Conservation (phyloP, 2,888 invertebrate species). For the Lottia gigantea region DNA sequence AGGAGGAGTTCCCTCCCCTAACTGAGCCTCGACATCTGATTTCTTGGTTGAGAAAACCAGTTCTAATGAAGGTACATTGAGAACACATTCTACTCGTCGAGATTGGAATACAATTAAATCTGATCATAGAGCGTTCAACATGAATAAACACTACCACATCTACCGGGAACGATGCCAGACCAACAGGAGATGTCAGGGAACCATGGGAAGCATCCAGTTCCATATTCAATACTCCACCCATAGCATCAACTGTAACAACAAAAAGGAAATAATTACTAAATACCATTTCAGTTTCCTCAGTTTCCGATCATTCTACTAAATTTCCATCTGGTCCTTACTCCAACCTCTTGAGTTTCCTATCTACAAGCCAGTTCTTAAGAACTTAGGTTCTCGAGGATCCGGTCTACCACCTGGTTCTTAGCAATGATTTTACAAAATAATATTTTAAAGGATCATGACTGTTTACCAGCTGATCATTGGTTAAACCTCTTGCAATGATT, state of each 20-base stretch:
- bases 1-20: slow-evolving; percentile 51
- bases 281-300: too few species aligned
- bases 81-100: slow-evolving; percentile 95
- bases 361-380: too few species aligned
- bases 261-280: neutral
- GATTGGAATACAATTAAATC: slow-evolving; percentile 95
- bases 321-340: too few species aligned
- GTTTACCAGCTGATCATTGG: too few species aligned
- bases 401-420: too few species aligned
- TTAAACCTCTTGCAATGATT: too few species aligned
- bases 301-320: too few species aligned
- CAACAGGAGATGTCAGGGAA: slow-evolving; percentile 50
- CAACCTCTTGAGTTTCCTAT: too few species aligned
- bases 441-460: too few species aligned
- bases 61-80: slow-evolving; percentile 95
- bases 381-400: too few species aligned
- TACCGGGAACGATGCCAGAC: slow-evolving; percentile 83
- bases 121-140: slow-evolving; percentile 93
- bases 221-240: slow-evolving; percentile 48
- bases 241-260: slow-evolving; percentile 37
- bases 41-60: slow-evolving; percentile 85
- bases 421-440: too few species aligned
- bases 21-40: slow-evolving; percentile 47
- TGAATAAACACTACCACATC: slow-evolving; percentile 96
- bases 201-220: slow-evolving; percentile 57